These are phyloP conservation scores for Lepidocolaptes lacrymiger DNA, from an alignment of 2,797 vertebrate species.

Conservation along the genomic window DNA sequence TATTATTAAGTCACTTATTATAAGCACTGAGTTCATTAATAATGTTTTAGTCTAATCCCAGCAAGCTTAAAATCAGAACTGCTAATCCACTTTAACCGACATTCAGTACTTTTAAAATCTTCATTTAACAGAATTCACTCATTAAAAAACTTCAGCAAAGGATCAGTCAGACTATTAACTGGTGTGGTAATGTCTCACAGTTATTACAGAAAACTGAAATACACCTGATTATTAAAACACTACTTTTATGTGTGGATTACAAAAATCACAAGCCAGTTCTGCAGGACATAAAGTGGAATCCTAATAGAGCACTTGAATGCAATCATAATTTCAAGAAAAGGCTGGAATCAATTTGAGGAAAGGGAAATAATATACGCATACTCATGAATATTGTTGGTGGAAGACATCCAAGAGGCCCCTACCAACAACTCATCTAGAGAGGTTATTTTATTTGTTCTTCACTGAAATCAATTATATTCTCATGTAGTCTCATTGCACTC, in stretches of 20 bases:
- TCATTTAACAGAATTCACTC: not conserved
- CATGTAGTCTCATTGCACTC: not conserved
- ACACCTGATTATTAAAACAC: not conserved
- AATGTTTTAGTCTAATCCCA: not conserved
- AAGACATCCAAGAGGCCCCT: not conserved
- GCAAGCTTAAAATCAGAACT: not conserved
- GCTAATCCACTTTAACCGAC: not conserved
- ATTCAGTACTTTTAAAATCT: not conserved
- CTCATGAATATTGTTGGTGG: not conserved
- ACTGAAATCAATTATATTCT: not conserved
- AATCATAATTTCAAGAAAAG: not conserved
- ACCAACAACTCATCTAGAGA: not conserved
- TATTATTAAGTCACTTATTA: not conserved
- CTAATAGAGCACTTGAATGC: not conserved
- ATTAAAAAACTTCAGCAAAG: not conserved
- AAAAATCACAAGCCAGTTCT: not conserved
- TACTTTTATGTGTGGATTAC: not conserved
- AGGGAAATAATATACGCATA: not conserved
- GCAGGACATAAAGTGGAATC: not conserved
- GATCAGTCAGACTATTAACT: not conserved
- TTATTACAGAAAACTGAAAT: not conserved
- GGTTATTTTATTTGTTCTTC: not conserved
- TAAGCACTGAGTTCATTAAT: not conserved
- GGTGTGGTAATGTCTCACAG: not conserved
- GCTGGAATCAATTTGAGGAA: not conserved